Conservation (phyloP, 2,888 invertebrate genomes). For the Serrognathus titanus region DNA sequence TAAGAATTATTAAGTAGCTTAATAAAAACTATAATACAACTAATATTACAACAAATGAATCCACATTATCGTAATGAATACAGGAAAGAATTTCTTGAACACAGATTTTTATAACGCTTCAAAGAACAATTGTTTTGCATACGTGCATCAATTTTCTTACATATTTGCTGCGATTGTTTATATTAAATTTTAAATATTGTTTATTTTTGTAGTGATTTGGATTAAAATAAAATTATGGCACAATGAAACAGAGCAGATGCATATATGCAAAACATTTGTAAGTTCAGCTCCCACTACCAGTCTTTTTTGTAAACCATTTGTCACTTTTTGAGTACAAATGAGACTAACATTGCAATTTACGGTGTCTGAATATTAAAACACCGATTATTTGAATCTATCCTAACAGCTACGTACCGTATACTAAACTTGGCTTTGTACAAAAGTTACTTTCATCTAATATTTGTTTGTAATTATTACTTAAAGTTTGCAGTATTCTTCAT, state of each 20-base stretch:
- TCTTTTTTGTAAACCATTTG: conserved; percentile 23
- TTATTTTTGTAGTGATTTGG: neutral
- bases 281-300: conserved; percentile 19
- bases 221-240: conserved; percentile 14
- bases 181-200: too few relatives aligned
- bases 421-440: conserved; percentile 28
- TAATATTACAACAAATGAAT: conserved; percentile 4
- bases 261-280: conserved; percentile 15
- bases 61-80: neutral
- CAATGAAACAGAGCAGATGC: conserved; percentile 3
- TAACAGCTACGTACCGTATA: conserved; percentile 24
- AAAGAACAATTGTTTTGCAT: conserved; percentile 13
- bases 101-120: conserved; percentile 7
- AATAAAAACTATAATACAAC: conserved; percentile 8
- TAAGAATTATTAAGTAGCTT: conserved; percentile 18
- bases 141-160: conserved; percentile 5
- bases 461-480: conserved; percentile 11
- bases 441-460: conserved; percentile 21
- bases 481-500: conserved; percentile 12
- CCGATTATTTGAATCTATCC: conserved; percentile 9
- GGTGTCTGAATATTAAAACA: conserved; percentile 9
- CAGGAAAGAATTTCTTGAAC: conserved; percentile 8
- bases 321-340: conserved; percentile 18
- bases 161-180: neutral
- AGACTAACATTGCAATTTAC: conserved; percentile 16